Evolutionary conservation across 2,888 invertebrate genomes (phyloP), one percentile per base, ranked within the genome.

Genomic region (Plebejus argus): DNA sequence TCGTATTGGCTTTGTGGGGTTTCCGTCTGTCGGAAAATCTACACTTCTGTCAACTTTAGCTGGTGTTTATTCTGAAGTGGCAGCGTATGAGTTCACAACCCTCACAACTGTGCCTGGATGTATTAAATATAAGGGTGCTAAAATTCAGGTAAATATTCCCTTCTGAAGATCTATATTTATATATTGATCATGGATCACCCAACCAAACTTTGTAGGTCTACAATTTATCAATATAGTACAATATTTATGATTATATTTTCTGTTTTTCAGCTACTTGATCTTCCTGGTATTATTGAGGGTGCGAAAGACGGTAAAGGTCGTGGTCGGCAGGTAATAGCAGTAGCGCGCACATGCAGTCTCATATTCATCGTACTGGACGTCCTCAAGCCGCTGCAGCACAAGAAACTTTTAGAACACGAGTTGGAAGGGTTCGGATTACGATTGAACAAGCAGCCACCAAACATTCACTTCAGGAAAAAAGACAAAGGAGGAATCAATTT

Each of bases 241-340:
- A 12, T 45, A 45, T 45, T 10, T 45, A 10, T 10, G 10, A 39
- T 39, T 39, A 10, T 12, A 39, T 45, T 45, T 45, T 45, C 45
- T 45, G 45, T 45, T 56, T 85, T 87, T 12, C 88, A 99, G 97
- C 93, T 99, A 78, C 95, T 99, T 12, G 99, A 99, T 96, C 95
- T 99, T 85, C 99, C 99, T 80, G 99, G 99, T 93, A 99, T 99
- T 89, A 99, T 99, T 84, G 99, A 99, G 94, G 99, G 99, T 81
- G 99, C 99, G 0, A 99, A 99, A 88, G 99, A 99, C 88, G 99
- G 99, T 81, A 99, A 99, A 90, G 99, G 99, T 95, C 95, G 99
- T 90, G 99, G 99, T 95, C 96, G 99, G 80, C 99, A 99, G 91
- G 99, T 99, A 4, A 99, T 99, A 84, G 99, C 99, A 0, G 99